These are phyloP conservation scores for Pegoplata infirma DNA, from an alignment of 2,888 invertebrate genomes.

Conservation along the genomic window DNA sequence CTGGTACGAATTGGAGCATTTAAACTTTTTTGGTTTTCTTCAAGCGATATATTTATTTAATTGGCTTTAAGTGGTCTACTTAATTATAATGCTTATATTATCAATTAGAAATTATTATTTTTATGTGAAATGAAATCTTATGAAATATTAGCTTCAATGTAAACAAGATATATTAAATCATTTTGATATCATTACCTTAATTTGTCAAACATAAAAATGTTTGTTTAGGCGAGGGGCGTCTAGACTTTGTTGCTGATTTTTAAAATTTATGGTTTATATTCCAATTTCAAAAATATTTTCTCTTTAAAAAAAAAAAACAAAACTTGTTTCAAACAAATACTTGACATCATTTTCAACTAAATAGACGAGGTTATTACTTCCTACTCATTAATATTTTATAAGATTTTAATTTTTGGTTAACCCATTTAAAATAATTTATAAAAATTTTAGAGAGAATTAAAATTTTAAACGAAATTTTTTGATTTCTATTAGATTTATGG, in stretches of 20 bases:
- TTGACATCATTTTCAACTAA: conserved; percentile 48
- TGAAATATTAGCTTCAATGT: no score
- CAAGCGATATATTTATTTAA: conserved; percentile 37
- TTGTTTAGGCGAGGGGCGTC: conserved; percentile 41
- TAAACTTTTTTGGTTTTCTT: conserved; percentile 4
- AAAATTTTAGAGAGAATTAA: no score
- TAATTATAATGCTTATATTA: conserved; percentile 31
- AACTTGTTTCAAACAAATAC: conserved; percentile 29
- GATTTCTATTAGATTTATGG: no score
- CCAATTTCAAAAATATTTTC: not conserved
- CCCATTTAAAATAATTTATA: not conserved
- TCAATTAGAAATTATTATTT: conserved; percentile 31
- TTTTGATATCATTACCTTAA: not conserved
- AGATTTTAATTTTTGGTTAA: not conserved
- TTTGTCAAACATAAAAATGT: not conserved
- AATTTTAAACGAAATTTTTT: no score
- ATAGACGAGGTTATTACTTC: conserved; percentile 40
- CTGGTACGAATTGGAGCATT: conserved; percentile 49
- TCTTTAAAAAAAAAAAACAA: not conserved
- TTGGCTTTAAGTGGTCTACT: conserved; percentile 46
- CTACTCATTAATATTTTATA: conserved; percentile 34
- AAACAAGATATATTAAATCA: not conserved
- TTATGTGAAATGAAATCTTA: not conserved
- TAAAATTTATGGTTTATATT: conserved; percentile 1
- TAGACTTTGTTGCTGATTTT: conserved; percentile 49